These are phyloP conservation scores for Amphiprion clarkii DNA, from an alignment of 2,797 vertebrate species.

Conservation along the genomic window DNA sequence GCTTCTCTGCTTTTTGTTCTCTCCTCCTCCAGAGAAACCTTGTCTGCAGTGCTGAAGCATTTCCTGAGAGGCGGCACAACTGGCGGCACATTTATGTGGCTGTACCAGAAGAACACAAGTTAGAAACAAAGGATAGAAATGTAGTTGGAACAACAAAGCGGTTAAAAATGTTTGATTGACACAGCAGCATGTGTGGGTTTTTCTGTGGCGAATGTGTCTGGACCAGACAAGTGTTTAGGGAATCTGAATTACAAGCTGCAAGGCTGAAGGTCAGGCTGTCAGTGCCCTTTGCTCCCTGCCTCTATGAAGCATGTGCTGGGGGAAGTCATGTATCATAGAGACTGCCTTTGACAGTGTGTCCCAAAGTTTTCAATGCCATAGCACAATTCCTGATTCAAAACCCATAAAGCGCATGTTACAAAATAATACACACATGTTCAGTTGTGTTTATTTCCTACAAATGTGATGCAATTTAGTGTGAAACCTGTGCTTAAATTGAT, in stretches of 20 bases:
- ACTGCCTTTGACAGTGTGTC: constrained; percentile 5
- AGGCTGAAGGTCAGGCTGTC: constrained; percentile 56
- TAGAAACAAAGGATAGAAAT: neutral
- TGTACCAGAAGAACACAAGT: constrained; percentile 53
- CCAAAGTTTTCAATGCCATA: neutral
- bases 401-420: neutral
- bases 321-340: constrained; percentile 44
- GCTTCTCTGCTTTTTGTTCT: no score
- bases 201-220: constrained; percentile 30
- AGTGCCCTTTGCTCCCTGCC: constrained; percentile 31
- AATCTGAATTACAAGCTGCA: constrained; percentile 55
- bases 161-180: constrained; percentile 42
- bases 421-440: neutral
- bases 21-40: no score
- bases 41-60: constrained; percentile 70
- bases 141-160: constrained; percentile 2
- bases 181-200: constrained; percentile 31
- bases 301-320: constrained; percentile 13
- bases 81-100: constrained; percentile 71
- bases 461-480: neutral
- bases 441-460: neutral
- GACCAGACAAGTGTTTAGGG: constrained; percentile 51
- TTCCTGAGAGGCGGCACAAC: constrained; percentile 83
- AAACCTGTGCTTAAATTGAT: constrained; percentile 11
- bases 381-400: neutral